phyloP scores from a whole-genome alignment of 1,140 invertebrate genomes.

The Glossosoma conforme region DNA sequence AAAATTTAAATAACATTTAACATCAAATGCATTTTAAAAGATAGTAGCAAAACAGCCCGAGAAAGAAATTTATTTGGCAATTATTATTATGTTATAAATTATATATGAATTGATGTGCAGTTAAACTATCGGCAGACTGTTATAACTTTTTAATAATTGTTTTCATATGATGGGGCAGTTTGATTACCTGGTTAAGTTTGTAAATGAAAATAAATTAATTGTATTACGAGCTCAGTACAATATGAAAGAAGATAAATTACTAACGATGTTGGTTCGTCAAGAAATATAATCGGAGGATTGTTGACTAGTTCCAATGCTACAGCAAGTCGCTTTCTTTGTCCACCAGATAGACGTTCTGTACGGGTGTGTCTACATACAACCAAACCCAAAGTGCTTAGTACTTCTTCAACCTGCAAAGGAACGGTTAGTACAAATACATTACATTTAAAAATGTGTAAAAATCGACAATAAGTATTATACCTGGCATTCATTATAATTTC shows the following conservation, averaged over 20 bases:
- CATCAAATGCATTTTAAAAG: no score
- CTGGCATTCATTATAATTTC: no score
- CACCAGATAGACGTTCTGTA: conserved; percentile 72
- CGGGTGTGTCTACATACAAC: conserved; percentile 58
- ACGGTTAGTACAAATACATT: not conserved
- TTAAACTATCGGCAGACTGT: no score
- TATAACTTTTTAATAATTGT: not conserved
- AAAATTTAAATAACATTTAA: no score
- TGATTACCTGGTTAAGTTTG: no score
- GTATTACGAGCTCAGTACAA: no score
- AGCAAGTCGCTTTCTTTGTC: conserved; percentile 80
- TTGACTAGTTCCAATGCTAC: conserved; percentile 81
- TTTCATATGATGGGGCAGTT: conserved; percentile 1
- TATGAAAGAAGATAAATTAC: conserved; percentile 32
- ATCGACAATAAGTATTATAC: not conserved
- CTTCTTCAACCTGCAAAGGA: conserved; percentile 61
- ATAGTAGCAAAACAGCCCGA: no score
- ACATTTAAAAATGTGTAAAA: not conserved
- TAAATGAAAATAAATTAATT: no score
- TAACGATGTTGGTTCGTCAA: conserved; percentile 92
- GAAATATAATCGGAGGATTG: conserved; percentile 85
- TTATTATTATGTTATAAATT: no score
- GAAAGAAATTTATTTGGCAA: no score
- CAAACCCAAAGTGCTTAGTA: conserved; percentile 68
- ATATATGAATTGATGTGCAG: no score